Conservation (phyloP, 2,797 vertebrate genomes). For the Neosalanx taihuensis region DNA sequence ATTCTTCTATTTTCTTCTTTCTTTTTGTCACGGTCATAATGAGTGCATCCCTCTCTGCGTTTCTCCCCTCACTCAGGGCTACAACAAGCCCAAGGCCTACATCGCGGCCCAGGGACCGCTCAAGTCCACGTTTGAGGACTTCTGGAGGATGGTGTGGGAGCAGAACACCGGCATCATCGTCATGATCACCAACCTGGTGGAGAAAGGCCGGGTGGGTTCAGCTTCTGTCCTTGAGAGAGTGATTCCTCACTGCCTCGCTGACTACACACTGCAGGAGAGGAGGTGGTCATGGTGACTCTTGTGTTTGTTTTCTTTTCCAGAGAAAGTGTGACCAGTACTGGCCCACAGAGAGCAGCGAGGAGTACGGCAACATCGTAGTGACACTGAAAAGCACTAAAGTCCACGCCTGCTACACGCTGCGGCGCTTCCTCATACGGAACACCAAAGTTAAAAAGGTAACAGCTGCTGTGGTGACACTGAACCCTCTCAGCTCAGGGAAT, state of each 20-base stretch:
- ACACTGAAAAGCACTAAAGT: constrained; percentile 93
- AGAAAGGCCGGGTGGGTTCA: constrained; percentile 92
- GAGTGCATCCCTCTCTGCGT: background rate
- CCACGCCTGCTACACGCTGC: constrained; percentile 93
- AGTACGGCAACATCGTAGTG: constrained; percentile 94
- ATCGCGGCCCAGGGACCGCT: constrained; percentile 98
- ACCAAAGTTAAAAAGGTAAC: constrained; percentile 93
- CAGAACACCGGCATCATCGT: constrained; percentile 94
- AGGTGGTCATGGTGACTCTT: background rate
- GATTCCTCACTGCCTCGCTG: too few species aligned
- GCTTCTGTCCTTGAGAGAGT: background rate
- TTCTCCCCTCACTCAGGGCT: constrained; percentile 76
- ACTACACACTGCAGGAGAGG: background rate
- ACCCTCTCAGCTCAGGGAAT: background rate
- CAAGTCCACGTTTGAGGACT: constrained; percentile 98
- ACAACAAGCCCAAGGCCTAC: constrained; percentile 94
- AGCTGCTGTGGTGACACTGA: background rate
- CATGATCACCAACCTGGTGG: constrained; percentile 99
- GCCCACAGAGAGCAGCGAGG: constrained; percentile 94
- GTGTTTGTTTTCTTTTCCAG: constrained; percentile 61
- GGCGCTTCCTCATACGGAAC: constrained; percentile 89
- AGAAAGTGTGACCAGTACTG: constrained; percentile 99
- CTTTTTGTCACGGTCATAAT: background rate
- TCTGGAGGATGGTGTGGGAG: constrained; percentile 99
- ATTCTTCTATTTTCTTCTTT: background rate